phyloP scores from a whole-genome alignment of 2,113 vertebrate genomes.

The Oryzias javanicus region DNA sequence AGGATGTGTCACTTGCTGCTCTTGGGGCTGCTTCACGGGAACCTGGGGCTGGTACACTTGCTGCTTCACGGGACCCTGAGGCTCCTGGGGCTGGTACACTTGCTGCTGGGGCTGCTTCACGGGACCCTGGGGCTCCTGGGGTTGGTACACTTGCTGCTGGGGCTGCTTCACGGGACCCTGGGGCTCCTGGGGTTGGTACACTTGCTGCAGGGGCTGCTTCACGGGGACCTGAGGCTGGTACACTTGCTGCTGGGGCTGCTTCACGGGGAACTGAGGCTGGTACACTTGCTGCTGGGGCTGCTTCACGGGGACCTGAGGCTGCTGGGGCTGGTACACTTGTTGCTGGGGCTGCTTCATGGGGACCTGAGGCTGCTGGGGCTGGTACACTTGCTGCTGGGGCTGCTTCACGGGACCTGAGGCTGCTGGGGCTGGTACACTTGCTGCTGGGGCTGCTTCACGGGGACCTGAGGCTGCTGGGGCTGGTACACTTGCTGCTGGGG shows the following conservation, averaged over 20 bases:
- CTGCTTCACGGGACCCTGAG: background rate
- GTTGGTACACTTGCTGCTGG: background rate
- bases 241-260: too few species aligned
- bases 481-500: background rate
- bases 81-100: background rate
- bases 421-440: background rate
- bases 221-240: too few species aligned
- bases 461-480: too few species aligned
- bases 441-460: background rate
- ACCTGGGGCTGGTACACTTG: background rate
- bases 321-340: too few species aligned
- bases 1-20: too few species aligned
- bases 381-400: background rate
- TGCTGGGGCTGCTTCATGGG: too few species aligned
- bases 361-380: background rate
- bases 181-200: background rate
- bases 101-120: too few species aligned
- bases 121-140: background rate
- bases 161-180: background rate
- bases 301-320: too few species aligned
- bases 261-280: too few species aligned
- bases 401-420: background rate
- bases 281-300: too few species aligned
- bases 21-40: background rate
- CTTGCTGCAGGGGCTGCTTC: too few species aligned